phyloP scores from a whole-genome alignment of 2,888 invertebrate species.

The Meta bourneti region DNA sequence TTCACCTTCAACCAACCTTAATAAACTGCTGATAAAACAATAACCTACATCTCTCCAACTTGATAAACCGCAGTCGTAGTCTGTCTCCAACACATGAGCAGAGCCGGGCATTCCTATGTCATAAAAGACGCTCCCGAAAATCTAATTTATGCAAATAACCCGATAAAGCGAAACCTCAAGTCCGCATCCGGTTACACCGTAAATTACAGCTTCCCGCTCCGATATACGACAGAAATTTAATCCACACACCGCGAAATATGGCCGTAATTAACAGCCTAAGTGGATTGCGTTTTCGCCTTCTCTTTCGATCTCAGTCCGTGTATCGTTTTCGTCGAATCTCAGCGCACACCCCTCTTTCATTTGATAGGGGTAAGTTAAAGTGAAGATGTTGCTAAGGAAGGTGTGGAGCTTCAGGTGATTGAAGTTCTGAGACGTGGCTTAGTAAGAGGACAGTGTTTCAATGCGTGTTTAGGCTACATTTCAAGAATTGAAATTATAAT shows the following conservation, averaged over 20 bases:
- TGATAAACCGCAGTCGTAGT: not conserved
- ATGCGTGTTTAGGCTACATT: too few species aligned
- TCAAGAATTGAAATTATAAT: too few species aligned
- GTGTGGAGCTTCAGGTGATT: not conserved
- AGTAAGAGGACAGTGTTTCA: too few species aligned
- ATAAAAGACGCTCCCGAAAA: conserved; percentile 33
- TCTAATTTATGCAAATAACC: conserved; percentile 72
- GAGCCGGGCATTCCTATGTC: not conserved
- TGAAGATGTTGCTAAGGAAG: not conserved
- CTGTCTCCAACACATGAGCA: too few species aligned
- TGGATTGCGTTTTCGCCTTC: conserved; percentile 65
- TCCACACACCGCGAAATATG: conserved; percentile 64
- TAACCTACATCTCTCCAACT: not conserved
- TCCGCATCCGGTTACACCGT: conserved; percentile 54
- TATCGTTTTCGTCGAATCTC: too few species aligned
- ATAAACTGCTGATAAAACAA: not conserved
- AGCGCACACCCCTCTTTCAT: not conserved
- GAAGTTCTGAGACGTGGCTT: too few species aligned
- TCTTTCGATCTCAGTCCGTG: not conserved
- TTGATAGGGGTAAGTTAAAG: not conserved
- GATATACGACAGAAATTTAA: conserved; percentile 68
- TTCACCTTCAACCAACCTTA: too few species aligned
- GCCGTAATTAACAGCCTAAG: conserved; percentile 64
- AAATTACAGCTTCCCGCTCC: conserved; percentile 41
- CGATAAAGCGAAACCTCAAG: conserved; percentile 71